Base-by-base conservation (phyloP, 2,797 vertebrate genomes). In the Phrynocephalus forsythii region DNA sequence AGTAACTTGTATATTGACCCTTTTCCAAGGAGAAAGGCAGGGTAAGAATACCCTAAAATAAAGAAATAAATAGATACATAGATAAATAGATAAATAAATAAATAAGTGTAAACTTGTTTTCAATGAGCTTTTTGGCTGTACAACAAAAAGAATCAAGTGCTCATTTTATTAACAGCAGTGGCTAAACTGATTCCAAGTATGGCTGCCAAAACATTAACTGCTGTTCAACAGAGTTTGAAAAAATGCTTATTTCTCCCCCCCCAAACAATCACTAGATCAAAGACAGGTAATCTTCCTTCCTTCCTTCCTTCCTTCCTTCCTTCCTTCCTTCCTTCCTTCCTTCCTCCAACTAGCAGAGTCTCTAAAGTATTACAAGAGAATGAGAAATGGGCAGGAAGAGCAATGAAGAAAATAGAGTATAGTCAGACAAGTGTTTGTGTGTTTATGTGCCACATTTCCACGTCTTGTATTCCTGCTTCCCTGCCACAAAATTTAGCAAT, bases 381-480 rank as follows among this genome's bases (percentile, higher is more conserved):
- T 15, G 82, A 26, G 50, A 38, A 22, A 83, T 26, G 26, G 3
- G 5, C 69, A 24, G 86, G 10, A 88, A 72, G 86, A 90, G 87
- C 52, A 9, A 50, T 78, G 85, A 79, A 56, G 88, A 18, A n/a
- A 79, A 56, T 63, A 48, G 5, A 20, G 33, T 24, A 77, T 20
- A 56, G 5, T 8, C 10, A 15, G 16, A 5, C 20, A 44, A 56
- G 16, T 4, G 24, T 82, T 24, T 76, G 18, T 76, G 6, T 15
- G 7, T 38, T 13, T 6, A 16, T 33, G 72, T 6, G 30, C 15
- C 3, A n/a, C 9, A 5, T 76, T 16, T 81, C 4, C n/a, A 1
- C 48, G 85, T 63, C 92, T 89, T 50, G 89, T 86, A 87, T 84
- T 83, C 73, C 92, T 91, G 71, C 81, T 84, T 79, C 1, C 79